Evolutionary conservation across 1,140 invertebrate species (phyloP).

Genomic region (Heliconius congener): DNA sequence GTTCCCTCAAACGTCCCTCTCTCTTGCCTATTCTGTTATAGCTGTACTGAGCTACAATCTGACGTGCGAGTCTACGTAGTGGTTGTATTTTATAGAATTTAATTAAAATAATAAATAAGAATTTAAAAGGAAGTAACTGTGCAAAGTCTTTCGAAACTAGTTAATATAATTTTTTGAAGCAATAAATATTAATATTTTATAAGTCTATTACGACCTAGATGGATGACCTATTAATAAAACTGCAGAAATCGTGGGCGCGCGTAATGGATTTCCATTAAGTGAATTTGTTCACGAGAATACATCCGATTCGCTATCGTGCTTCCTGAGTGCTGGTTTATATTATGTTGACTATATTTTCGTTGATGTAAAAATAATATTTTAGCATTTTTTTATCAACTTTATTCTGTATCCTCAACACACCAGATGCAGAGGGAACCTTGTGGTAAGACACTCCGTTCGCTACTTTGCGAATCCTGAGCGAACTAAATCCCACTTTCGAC

Average conservation of each 20-base stretch:
- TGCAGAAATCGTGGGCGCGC: constrained; percentile 37
- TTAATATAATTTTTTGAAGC: neutral
- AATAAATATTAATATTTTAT: constrained; percentile 23
- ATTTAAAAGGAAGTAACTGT: neutral
- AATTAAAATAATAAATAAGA: neutral
- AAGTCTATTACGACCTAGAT: constrained; percentile 39
- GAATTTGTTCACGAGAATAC: constrained; percentile 43
- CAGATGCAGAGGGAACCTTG: no score
- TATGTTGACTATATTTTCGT: neutral
- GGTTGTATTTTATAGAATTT: no score
- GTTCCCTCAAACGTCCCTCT: no score
- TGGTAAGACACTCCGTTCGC: no score
- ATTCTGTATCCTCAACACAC: no score
- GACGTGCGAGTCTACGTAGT: no score
- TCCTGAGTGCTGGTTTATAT: constrained; percentile 29
- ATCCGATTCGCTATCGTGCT: constrained; percentile 29
- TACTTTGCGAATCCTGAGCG: no score
- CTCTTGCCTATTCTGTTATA: no score
- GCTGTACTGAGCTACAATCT: no score
- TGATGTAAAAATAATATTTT: neutral
- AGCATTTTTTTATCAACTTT: no score
- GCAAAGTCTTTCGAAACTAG: neutral
- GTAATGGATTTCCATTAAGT: constrained; percentile 50
- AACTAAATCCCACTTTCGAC: no score
- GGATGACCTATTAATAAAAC: constrained; percentile 39